Conservation (phyloP, 92 coral and sea anemone genomes). For the Siderastrea siderea region DNA sequence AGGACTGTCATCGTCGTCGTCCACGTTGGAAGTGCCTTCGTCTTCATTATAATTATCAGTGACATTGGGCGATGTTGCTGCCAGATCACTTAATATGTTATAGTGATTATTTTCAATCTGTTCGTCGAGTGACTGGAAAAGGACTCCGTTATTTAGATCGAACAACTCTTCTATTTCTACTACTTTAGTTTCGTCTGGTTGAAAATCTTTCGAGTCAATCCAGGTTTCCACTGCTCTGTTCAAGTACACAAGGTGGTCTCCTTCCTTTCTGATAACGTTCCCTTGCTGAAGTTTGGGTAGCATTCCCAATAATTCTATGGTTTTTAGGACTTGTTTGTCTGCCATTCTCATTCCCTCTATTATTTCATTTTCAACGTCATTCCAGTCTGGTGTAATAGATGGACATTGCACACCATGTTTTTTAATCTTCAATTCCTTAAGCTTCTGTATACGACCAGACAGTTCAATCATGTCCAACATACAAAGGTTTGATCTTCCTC, state of each 20-base stretch:
- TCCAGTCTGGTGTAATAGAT: slow-evolving; percentile 16
- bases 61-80: neutral
- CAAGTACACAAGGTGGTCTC: slow-evolving; percentile 20
- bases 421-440: slow-evolving; percentile 34
- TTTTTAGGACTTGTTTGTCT: slow-evolving; percentile 43
- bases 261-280: slow-evolving; percentile 30
- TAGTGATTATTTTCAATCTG: neutral
- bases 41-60: neutral
- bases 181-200: slow-evolving; percentile 41
- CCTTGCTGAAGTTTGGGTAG: slow-evolving; percentile 34
- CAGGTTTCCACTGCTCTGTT: slow-evolving; percentile 38
- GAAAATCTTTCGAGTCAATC: slow-evolving; percentile 17
- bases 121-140: slow-evolving; percentile 35
- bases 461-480: slow-evolving; percentile 37
- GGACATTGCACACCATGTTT: neutral
- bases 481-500: slow-evolving; percentile 40
- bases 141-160: slow-evolving; percentile 21
- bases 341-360: slow-evolving; percentile 36
- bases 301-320: slow-evolving; percentile 43
- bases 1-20: slow-evolving; percentile 25
- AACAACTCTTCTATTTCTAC: slow-evolving; percentile 32
- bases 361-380: slow-evolving; percentile 22
- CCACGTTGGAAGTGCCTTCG: slow-evolving; percentile 15
- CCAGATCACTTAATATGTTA: slow-evolving; percentile 10
- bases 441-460: slow-evolving; percentile 46